Base-by-base conservation (phyloP, 2,888 invertebrate species). In the Escarpia spicata region DNA sequence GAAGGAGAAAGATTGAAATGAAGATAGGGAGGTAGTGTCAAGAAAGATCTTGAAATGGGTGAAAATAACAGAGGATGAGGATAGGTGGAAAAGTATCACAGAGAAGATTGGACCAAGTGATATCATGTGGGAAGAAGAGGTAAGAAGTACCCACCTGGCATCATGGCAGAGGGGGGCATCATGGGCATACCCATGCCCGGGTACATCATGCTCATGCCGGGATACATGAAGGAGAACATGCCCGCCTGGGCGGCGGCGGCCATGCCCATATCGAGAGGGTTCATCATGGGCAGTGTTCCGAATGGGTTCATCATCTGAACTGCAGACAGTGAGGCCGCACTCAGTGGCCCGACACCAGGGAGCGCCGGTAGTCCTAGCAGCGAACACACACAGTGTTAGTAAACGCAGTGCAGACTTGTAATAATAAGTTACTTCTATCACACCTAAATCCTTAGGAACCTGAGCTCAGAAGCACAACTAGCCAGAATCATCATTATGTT, bases 101-200 rank as follows among this genome's bases (percentile, higher is more conserved):
- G 2, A 52, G 52, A 52, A 52, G 52, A 4, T 9, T 52, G 37
- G 37, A 9, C 10, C 12, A 12, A 52, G 52, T 12, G 2, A 15
- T 12, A 15, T 52, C 12, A 52, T 52, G 52, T 52, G 15, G 52
- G 15, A 52, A 2, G 52, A 52, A 52, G 52, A 52, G 52, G 52
- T 12, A 52, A 52, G 43, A 37, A 90, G 45, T 37, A 92, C 95
- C 93, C 94, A 96, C 96, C 96, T 94, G 96, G 95, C 94, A 96
- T 95, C 92, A 95, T 94, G 75, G 75, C 75, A 91, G 95, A 97
- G 93, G 97, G 97, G 95, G 97, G 97, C 95, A 97, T 97, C 95
- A 97, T 97, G 95, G 96, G 95, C 93, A 95, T 94, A 15, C 95
- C 96, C 94, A 96, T 92, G 95, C 91, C 96, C 96, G n/a, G 96